These are phyloP conservation scores for Hypanus sabinus DNA, from an alignment of 2,113 vertebrate species.

Conservation along the genomic window DNA sequence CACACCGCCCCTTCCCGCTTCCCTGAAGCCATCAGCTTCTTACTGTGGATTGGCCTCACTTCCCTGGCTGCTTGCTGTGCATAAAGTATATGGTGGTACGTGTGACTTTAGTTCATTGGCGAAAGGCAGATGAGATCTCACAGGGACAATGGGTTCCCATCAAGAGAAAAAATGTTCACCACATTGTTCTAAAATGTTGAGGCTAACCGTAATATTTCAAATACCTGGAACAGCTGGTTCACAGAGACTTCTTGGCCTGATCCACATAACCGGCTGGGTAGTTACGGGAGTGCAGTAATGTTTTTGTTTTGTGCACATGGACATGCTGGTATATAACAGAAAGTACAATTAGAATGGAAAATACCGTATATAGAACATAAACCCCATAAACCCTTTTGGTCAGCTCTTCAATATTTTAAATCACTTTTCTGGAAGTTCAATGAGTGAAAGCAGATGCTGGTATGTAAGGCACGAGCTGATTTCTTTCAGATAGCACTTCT, in stretches of 20 bases:
- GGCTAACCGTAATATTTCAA: not conserved
- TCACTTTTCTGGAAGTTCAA: not conserved
- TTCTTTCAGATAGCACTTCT: not conserved
- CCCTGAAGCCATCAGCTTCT: not conserved
- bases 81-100: not conserved
- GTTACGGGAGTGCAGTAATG: too few relatives aligned
- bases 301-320: not conserved
- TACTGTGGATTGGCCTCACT: not conserved
- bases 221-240: not conserved
- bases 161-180: not conserved
- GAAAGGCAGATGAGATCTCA: not conserved
- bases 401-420: not conserved
- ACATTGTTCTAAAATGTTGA: not conserved
- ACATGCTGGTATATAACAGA: not conserved
- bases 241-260: not conserved
- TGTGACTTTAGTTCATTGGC: not conserved
- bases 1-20: not conserved
- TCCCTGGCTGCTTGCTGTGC: not conserved
- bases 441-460: conserved; percentile 20
- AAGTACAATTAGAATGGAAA: not conserved
- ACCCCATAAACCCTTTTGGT: not conserved
- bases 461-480: conserved; percentile 5
- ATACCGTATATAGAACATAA: not conserved
- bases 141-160: not conserved
- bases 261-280: not conserved